Evolutionary conservation across 2,888 invertebrate genomes (phyloP).

Genomic region (Imbricaverruca yamaguchii): DNA sequence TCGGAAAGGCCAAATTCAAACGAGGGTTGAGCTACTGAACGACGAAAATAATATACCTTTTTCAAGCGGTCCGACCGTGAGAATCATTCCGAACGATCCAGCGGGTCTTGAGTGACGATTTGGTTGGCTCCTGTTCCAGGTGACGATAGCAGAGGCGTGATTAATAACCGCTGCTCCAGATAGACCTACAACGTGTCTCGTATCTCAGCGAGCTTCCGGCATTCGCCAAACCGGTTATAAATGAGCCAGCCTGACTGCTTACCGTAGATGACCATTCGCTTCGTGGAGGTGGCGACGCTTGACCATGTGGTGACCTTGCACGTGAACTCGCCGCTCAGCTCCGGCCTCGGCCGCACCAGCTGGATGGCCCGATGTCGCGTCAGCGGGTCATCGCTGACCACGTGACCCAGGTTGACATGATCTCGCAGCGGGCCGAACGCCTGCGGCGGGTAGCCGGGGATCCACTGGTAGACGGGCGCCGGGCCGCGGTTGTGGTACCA

Average conservation of each 20-base stretch:
- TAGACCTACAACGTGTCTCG: neutral
- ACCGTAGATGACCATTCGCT: constrained; percentile 61
- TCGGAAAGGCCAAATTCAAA: too few relatives aligned
- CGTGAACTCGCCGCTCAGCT: constrained; percentile 63
- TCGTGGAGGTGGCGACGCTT: constrained; percentile 56
- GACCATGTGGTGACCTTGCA: constrained; percentile 61
- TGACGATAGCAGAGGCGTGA: too few relatives aligned
- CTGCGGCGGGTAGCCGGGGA: constrained; percentile 34
- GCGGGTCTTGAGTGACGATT: too few relatives aligned
- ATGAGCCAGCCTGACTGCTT: constrained; percentile 41
- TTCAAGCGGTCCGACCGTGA: too few relatives aligned
- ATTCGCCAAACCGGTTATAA: neutral
- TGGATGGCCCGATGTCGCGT: constrained; percentile 61
- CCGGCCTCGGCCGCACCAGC: constrained; percentile 57
- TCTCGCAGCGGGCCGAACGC: constrained; percentile 17
- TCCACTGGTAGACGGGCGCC: constrained; percentile 37
- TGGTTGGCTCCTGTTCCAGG: too few relatives aligned
- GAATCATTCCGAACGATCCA: too few relatives aligned
- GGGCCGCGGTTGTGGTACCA: constrained; percentile 38
- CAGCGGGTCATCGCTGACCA: constrained; percentile 18
- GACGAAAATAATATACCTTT: too few relatives aligned
- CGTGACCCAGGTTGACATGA: constrained; percentile 4
- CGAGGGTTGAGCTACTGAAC: too few relatives aligned
- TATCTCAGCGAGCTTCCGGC: neutral
- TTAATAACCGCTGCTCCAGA: too few relatives aligned